Evolutionary conservation across 2,113 vertebrate species (phyloP).

Genomic region (Ceyx margarethae): DNA sequence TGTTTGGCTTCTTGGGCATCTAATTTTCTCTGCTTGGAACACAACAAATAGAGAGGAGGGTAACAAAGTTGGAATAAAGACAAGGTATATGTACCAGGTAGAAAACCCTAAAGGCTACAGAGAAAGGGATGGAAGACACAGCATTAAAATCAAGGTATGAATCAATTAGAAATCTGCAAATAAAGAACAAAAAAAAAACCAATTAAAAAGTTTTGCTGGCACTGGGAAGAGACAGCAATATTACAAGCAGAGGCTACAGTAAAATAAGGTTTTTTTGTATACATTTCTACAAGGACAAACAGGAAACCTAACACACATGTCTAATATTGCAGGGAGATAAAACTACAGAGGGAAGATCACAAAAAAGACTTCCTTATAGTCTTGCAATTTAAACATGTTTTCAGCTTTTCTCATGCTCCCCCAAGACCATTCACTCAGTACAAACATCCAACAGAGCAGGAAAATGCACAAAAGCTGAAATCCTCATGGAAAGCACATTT

Average conservation of each 20-base stretch:
- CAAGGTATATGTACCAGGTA: not conserved
- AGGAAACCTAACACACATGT: not conserved
- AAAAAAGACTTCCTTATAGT: not conserved
- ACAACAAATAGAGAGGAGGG: not conserved
- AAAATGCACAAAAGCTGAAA: not conserved
- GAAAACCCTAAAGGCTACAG: not conserved
- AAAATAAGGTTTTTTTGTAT: not conserved
- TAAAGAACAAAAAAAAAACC: not conserved
- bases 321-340: not conserved
- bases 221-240: not conserved
- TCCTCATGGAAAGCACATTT: not conserved
- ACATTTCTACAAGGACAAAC: not conserved
- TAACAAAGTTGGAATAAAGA: not conserved
- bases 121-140: not conserved
- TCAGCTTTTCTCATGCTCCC: not conserved
- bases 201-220: accelerated
- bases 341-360: not conserved
- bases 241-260: not conserved
- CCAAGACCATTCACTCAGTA: not conserved
- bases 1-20: not conserved
- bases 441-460: accelerated
- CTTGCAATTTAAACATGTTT: not conserved
- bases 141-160: not conserved
- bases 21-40: not conserved
- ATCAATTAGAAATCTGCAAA: not conserved